Evolutionary conservation across 2,888 invertebrate species (phyloP), one percentile per base, ranked within the genome.

Genomic region (Acronicta alni): DNA sequence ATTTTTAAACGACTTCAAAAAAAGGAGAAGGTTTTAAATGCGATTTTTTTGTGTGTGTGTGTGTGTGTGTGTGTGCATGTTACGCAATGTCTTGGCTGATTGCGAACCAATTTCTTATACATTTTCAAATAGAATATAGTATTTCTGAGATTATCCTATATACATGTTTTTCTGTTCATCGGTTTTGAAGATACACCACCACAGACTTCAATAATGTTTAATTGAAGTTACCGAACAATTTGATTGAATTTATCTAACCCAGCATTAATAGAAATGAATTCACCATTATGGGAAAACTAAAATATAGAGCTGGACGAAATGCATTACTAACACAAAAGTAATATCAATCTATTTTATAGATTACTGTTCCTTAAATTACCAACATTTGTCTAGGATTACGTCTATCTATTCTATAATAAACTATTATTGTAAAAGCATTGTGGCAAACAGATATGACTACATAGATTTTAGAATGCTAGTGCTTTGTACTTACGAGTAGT

Each of bases 361-460:
- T 71, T 73, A 75, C 75, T 61, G 63, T 73, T 67, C 57, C 57
- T 67, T 42, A 61, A 61, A 72, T 72, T 72, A 67, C 57, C 64
- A 75, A 72, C 46, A 58, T 61, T 63, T 53, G 23, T 30, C 35
- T 30, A 49, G 71, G 71, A 73, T 75, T 49, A 51, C 35, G 43
- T 60, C 58, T 53, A 61, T 67, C 58, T 52, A 44, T 48, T 41
- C 58, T 60, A 60, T 67, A 67, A 57, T 53, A 57, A 49, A 60
- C 49, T 52, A 43, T 56, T 44, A 48, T 51, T 56, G 44, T 38
- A 48, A 42, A 59, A 38, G 52, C 58, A 63, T 75, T 75, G 56
- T 58, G 63, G 62, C 53, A 70, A 45, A 45, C 58, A 43, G 35
- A 55, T 35, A 6, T n/a, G 6, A 35, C 7, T 1, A 35, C 35